phyloP scores from a whole-genome alignment of 1,140 invertebrate genomes.

The Megalonaias nervosa region DNA sequence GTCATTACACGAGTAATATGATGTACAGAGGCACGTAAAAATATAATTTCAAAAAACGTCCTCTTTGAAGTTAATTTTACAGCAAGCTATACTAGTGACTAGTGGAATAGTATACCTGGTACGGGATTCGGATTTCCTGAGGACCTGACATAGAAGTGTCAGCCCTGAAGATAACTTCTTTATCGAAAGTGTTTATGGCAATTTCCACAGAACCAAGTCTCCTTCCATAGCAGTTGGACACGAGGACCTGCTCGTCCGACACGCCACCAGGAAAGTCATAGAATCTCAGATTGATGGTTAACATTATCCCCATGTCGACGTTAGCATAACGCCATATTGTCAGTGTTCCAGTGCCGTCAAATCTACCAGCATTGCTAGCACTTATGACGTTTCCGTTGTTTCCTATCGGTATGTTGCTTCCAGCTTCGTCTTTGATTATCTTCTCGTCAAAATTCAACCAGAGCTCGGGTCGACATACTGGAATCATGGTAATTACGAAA shows the following conservation, averaged over 20 bases:
- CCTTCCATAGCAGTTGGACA: slow-evolving; percentile 32
- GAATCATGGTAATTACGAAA: neutral
- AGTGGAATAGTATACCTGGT: neutral
- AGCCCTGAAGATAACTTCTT: slow-evolving; percentile 28
- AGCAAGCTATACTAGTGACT: no score
- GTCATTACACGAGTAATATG: no score
- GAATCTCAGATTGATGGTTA: slow-evolving; percentile 28
- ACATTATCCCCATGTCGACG: slow-evolving; percentile 27
- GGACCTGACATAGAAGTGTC: slow-evolving; percentile 20
- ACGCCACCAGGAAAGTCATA: slow-evolving; percentile 36
- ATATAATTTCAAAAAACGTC: no score
- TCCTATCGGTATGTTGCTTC: slow-evolving; percentile 25
- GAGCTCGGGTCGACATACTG: slow-evolving; percentile 31
- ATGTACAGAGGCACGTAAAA: no score
- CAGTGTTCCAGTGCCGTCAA: slow-evolving; percentile 34
- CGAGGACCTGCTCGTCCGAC: slow-evolving; percentile 32
- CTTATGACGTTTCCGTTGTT: slow-evolving; percentile 37
- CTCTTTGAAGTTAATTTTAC: no score
- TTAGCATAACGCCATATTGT: slow-evolving; percentile 37
- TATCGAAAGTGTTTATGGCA: slow-evolving; percentile 21
- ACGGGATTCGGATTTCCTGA: slow-evolving; percentile 23
- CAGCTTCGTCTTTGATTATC: slow-evolving; percentile 30
- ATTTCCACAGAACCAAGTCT: slow-evolving; percentile 33
- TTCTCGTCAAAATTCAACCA: slow-evolving; percentile 35
- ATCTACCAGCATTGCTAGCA: slow-evolving; percentile 33